Percentiles rank a stretch among this genome's conserved stretches.
Evolutionary conservation across 2,888 invertebrate genomes (phyloP).

Genomic region (Eubasilissa splendida): DNA sequence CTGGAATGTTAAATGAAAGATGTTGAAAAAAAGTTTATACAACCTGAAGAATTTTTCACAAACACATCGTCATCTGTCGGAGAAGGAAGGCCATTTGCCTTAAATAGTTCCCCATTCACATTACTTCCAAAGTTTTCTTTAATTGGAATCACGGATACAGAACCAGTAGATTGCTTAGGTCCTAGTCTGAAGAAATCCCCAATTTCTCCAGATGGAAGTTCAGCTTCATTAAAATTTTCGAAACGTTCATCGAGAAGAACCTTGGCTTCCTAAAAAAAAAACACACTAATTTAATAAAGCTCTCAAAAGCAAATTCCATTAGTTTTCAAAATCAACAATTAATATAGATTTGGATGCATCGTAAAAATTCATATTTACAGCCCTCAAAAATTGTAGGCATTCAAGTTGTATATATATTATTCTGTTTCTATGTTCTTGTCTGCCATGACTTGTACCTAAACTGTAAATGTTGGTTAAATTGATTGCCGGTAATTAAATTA

Average conservation of each 20-base stretch:
- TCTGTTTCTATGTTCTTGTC: too few species aligned
- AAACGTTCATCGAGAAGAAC: slow-evolving; percentile 91
- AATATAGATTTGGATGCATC: too few species aligned
- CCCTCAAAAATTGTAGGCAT: too few species aligned
- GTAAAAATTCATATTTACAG: too few species aligned
- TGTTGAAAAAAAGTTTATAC: neutral
- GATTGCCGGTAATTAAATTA: too few species aligned
- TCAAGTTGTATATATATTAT: too few species aligned
- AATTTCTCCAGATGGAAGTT: slow-evolving; percentile 68
- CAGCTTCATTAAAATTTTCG: slow-evolving; percentile 70
- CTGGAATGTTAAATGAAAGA: too few species aligned
- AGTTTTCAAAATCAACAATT: too few species aligned
- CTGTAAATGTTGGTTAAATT: too few species aligned
- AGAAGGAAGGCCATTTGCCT: slow-evolving; percentile 64
- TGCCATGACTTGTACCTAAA: too few species aligned
- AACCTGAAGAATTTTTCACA: slow-evolving; percentile 59
- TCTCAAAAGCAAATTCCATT: too few species aligned
- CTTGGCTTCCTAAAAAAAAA: slow-evolving; percentile 81
- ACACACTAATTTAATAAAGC: too few species aligned
- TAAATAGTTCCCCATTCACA: slow-evolving; percentile 62
- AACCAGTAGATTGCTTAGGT: slow-evolving; percentile 62
- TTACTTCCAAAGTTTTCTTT: slow-evolving; percentile 32
- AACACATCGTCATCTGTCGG: slow-evolving; percentile 68
- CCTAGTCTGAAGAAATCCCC: slow-evolving; percentile 73
- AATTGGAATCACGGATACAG: slow-evolving; percentile 3